Percentiles rank a stretch among this genome's conserved stretches.
Evolutionary conservation across 37 sponge, comb jelly and placozoan species (phyloP).

Genomic region (Cliona cf. orientalis): DNA sequence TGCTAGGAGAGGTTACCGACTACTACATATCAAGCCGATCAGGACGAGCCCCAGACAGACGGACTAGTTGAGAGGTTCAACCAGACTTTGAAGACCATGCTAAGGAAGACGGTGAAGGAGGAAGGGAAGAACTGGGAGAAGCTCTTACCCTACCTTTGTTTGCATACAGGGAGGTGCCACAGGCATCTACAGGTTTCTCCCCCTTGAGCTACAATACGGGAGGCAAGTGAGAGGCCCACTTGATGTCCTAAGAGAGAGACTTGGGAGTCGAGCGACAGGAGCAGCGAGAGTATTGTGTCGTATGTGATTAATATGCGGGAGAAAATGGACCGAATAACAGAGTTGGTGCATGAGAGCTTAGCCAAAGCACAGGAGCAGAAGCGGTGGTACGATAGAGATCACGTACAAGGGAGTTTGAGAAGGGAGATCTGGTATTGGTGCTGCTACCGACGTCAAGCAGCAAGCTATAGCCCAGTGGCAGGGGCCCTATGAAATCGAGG

Average conservation of each 20-base stretch:
- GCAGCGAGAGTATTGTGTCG: too few species aligned
- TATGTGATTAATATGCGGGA: too few species aligned
- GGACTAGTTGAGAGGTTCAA: slow-evolving; percentile 13
- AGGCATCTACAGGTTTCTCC: neutral
- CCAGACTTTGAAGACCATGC: neutral
- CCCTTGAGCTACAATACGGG: too few species aligned
- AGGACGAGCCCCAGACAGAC: slow-evolving; percentile 12
- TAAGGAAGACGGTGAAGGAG: neutral
- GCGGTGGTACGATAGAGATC: too few species aligned
- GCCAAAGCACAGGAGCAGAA: too few species aligned
- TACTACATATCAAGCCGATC: neutral
- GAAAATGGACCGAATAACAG: too few species aligned
- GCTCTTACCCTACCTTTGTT: slow-evolving; percentile 5
- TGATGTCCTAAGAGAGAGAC: too few species aligned
- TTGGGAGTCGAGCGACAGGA: too few species aligned
- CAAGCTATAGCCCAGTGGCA: neutral
- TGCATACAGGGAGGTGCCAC: slow-evolving; percentile 4
- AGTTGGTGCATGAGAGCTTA: too few species aligned
- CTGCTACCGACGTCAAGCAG: neutral
- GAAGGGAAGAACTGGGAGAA: neutral
- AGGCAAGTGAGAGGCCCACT: too few species aligned
- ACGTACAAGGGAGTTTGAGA: too few species aligned
- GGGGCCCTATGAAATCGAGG: too few species aligned
- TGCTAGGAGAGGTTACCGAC: neutral
- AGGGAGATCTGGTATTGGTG: neutral